These are phyloP conservation scores for Malacoctenus gilli DNA, from an alignment of 2,797 vertebrate species.

Conservation along the genomic window DNA sequence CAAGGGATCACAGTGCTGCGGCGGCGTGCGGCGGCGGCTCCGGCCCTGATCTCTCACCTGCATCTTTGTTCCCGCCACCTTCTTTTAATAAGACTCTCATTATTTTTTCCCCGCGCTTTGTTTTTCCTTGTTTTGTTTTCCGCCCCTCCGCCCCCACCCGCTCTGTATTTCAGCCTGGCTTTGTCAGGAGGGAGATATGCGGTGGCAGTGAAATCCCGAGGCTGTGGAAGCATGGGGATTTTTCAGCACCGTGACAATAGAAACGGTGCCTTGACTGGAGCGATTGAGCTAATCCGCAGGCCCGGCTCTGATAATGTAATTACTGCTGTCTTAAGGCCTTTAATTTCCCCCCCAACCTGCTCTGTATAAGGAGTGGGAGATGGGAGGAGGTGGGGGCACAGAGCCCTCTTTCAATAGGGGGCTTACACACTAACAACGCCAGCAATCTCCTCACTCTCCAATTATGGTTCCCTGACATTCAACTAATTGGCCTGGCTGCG, in stretches of 20 bases:
- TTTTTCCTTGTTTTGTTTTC: conserved; percentile 87
- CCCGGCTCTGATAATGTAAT: conserved; percentile 99
- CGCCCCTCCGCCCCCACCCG: conserved; percentile 7
- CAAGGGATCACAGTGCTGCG: conserved; percentile 64
- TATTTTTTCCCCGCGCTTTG: conserved; percentile 93
- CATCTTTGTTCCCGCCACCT: conserved; percentile 75
- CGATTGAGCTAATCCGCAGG: conserved; percentile 99
- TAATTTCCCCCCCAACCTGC: conserved; percentile 92
- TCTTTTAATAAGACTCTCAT: conserved; percentile 91
- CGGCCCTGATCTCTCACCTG: conserved; percentile 80
- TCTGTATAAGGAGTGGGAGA: conserved; percentile 79
- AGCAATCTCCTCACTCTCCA: conserved; percentile 93
- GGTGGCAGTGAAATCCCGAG: conserved; percentile 88
- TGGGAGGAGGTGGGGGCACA: conserved; percentile 60
- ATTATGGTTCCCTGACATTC: conserved; percentile 99
- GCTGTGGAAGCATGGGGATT: conserved; percentile 93
- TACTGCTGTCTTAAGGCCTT: conserved; percentile 99
- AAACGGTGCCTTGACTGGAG: conserved; percentile 96
- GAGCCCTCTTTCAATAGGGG: conserved; percentile 87
- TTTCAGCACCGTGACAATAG: conserved; percentile 95
- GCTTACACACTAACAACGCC: conserved; percentile 91
- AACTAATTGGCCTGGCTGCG: conserved; percentile 98
- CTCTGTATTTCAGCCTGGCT: conserved; percentile 86
- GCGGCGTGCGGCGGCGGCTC: conserved; percentile 53
- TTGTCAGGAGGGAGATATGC: conserved; percentile 95